These are phyloP conservation scores for Clunio marinus DNA, from an alignment of 2,888 invertebrate species.

Conservation along the genomic window DNA sequence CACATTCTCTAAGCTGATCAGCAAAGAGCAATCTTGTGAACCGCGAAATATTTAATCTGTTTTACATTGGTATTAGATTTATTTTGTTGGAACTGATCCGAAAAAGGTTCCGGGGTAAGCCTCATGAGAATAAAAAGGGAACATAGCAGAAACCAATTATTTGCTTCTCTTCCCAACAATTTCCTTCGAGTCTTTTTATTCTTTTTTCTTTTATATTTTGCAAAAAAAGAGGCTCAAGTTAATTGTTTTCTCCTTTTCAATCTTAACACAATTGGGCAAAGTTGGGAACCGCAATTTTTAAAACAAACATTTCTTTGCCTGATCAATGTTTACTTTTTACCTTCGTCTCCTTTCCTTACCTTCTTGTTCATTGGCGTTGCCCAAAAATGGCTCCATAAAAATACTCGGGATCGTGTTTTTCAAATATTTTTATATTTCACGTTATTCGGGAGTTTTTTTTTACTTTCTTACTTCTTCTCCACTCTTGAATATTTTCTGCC, in stretches of 20 bases:
- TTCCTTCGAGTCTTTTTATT: not conserved
- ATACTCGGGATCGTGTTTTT: slow-evolving; percentile 34
- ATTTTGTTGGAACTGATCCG: too few species aligned
- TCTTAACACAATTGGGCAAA: not conserved
- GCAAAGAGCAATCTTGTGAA: slow-evolving; percentile 11
- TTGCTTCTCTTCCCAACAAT: not conserved
- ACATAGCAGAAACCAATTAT: not conserved
- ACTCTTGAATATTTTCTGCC: not conserved
- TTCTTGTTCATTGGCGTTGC: not conserved
- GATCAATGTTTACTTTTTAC: not conserved
- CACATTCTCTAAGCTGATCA: slow-evolving; percentile 19
- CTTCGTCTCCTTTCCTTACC: not conserved
- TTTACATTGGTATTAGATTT: not conserved
- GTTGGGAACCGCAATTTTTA: not conserved
- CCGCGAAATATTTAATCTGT: slow-evolving; percentile 23
- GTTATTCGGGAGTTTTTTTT: slow-evolving; percentile 23
- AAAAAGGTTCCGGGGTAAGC: not conserved
- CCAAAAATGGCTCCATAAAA: slow-evolving; percentile 33
- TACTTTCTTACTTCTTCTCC: too few species aligned
- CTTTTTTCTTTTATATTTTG: too few species aligned
- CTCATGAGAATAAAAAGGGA: not conserved
- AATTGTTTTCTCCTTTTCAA: not conserved
- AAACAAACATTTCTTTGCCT: slow-evolving; percentile 10
- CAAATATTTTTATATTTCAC: slow-evolving; percentile 37
- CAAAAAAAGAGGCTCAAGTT: too few species aligned